Evolutionary conservation across 2,888 invertebrate genomes (phyloP).

Genomic region (Pardosa pseudoannulata): DNA sequence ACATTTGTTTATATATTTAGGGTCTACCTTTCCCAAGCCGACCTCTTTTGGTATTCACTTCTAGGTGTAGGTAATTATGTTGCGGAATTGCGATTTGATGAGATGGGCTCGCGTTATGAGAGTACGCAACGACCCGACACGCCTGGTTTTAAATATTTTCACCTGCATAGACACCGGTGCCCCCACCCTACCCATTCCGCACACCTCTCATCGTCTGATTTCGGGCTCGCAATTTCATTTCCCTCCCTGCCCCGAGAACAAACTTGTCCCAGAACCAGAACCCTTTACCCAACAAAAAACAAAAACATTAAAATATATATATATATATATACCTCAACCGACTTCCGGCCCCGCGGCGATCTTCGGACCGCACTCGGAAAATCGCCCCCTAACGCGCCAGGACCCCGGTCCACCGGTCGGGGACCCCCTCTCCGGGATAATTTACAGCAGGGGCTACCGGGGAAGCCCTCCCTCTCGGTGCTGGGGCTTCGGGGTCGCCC

Average conservation of each 20-base stretch:
- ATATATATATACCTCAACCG: not conserved
- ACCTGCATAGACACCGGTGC: not conserved
- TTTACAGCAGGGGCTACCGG: slow-evolving; percentile 19
- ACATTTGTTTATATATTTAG: too few relatives aligned
- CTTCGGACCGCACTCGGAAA: not conserved
- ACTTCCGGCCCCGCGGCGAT: slow-evolving; percentile 65
- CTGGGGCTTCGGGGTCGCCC: not conserved
- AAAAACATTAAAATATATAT: not conserved
- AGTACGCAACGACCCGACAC: not conserved
- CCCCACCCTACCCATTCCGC: not conserved
- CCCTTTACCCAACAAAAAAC: not conserved
- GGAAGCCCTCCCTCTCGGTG: not conserved
- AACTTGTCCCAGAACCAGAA: not conserved
- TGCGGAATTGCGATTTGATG: too few relatives aligned
- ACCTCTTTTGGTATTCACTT: too few relatives aligned
- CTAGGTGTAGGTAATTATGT: too few relatives aligned
- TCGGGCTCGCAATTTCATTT: not conserved
- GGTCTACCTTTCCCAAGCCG: too few relatives aligned
- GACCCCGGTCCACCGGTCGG: not conserved
- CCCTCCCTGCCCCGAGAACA: not conserved
- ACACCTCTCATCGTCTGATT: slow-evolving; percentile 15
- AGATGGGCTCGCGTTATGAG: too few relatives aligned
- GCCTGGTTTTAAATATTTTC: slow-evolving; percentile 17
- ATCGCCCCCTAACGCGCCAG: slow-evolving; percentile 1
- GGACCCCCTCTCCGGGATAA: not conserved